A percentile compares a stretch with the other conserved stretches of the same genome.
phyloP scores from a whole-genome alignment of 2,113 vertebrate species.

The Myotis lucifugus region DNA sequence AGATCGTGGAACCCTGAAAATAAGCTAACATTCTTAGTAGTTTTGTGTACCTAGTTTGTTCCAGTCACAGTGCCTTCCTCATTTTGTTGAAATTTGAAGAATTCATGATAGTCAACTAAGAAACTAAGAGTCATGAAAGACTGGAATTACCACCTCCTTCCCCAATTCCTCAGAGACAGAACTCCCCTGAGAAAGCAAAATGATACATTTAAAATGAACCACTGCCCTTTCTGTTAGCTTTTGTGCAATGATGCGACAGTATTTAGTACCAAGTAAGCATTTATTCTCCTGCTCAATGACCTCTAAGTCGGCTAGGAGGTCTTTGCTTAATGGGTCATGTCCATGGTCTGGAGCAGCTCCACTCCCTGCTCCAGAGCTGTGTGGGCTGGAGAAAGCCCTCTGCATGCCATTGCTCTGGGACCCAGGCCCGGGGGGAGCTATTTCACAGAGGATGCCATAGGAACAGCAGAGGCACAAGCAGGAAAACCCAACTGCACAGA shows the following conservation, averaged over 20 bases:
- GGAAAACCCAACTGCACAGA: neutral
- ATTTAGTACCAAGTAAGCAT: neutral
- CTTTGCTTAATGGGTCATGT: neutral
- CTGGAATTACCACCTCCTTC: neutral
- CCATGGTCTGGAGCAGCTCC: neutral
- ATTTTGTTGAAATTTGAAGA: neutral
- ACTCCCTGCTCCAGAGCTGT: neutral
- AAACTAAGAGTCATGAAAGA: neutral
- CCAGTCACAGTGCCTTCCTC: neutral
- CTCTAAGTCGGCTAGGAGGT: neutral
- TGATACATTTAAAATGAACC: neutral
- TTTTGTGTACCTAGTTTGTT: neutral
- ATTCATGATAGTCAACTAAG: neutral
- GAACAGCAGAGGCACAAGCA: neutral
- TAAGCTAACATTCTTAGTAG: neutral
- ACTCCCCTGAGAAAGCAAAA: neutral
- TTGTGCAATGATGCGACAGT: neutral
- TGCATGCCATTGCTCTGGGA: neutral
- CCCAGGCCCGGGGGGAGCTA: neutral
- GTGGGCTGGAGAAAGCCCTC: neutral
- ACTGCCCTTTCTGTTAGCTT: neutral
- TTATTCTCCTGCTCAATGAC: neutral
- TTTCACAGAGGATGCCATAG: neutral
- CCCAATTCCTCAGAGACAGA: neutral
- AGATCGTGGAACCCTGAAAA: neutral